A percentile compares a stretch with the other conserved stretches of the same genome.
Conservation (phyloP, 2,888 invertebrate genomes). For the Lutraria lutraria region DNA sequence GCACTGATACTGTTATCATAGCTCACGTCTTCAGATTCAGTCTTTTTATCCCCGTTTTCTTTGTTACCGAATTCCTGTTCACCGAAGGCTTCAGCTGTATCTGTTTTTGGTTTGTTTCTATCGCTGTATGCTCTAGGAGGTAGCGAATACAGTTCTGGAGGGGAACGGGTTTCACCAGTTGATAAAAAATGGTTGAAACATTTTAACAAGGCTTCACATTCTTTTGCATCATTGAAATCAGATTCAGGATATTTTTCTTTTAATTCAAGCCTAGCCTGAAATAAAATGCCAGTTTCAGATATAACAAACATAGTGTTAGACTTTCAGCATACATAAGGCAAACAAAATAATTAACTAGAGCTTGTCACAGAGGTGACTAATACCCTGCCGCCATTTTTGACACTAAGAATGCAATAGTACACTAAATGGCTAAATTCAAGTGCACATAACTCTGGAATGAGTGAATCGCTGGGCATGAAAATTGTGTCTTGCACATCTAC, state of each 20-base stretch:
- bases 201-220: constrained; percentile 93
- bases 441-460: no score
- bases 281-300: constrained; percentile 26
- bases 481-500: no score
- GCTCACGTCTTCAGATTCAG: not conserved
- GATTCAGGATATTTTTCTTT: constrained; percentile 94
- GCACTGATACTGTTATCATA: not conserved
- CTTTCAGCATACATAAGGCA: no score
- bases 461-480: no score
- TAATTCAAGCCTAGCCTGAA: constrained; percentile 93
- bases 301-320: no score
- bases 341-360: not conserved
- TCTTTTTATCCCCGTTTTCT: not conserved
- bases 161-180: constrained; percentile 72
- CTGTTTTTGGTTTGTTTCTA: constrained; percentile 47
- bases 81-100: constrained; percentile 16
- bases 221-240: constrained; percentile 91
- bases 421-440: no score
- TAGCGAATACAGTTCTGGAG: constrained; percentile 78
- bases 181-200: constrained; percentile 90
- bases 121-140: constrained; percentile 81
- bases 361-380: no score
- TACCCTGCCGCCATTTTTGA: no score
- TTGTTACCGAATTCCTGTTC: constrained; percentile 12
- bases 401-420: no score